A percentile compares a stretch with the other conserved stretches of the same genome.
phyloP scores from a whole-genome alignment of 2,113 vertebrate species.

The Mellivora capensis region DNA sequence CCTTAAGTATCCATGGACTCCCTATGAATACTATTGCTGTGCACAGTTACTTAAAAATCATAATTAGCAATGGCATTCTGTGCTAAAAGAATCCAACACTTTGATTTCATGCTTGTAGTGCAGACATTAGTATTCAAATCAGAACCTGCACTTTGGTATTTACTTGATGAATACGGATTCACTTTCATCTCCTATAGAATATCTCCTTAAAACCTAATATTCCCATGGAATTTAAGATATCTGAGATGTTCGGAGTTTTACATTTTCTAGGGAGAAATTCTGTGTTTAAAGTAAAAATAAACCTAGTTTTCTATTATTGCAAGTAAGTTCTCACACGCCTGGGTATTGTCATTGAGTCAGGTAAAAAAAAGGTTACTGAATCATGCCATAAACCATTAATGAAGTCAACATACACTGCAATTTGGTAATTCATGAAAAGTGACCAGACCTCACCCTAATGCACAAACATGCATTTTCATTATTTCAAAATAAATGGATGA shows the following conservation, averaged over 20 bases:
- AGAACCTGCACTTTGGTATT: conserved; percentile 38
- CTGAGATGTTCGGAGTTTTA: neutral
- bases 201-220: neutral
- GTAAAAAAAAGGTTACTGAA: neutral
- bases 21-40: neutral
- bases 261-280: neutral
- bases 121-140: conserved; percentile 48
- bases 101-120: conserved; percentile 33
- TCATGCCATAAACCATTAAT: neutral
- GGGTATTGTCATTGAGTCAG: neutral
- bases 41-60: conserved; percentile 45
- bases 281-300: neutral
- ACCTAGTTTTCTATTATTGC: neutral
- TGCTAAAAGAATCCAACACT: conserved; percentile 38
- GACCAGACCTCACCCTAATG: rapidly evolving
- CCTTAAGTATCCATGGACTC: neutral
- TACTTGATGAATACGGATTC: conserved; percentile 58
- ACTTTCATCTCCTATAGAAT: conserved; percentile 25
- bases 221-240: neutral
- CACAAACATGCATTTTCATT: neutral
- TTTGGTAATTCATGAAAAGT: neutral
- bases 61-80: neutral
- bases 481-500: neutral
- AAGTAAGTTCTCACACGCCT: neutral
- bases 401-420: neutral